Evolutionary conservation across 2,113 vertebrate species (phyloP), one percentile per base, ranked within the genome.

Genomic region (Ceratotherium simum): DNA sequence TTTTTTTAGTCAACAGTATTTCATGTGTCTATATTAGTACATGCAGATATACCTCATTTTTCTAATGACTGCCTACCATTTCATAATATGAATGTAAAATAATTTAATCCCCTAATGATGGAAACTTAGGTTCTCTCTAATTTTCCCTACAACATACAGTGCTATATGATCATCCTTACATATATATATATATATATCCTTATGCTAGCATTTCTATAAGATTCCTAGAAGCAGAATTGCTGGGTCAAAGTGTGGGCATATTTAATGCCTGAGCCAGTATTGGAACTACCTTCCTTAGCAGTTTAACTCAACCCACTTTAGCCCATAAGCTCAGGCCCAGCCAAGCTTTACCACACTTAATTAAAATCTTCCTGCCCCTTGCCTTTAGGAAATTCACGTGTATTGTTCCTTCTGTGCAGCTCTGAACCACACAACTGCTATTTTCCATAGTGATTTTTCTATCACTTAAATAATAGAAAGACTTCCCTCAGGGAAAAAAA

Each of bases 381-480:
- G n/a, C 56, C 81, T 88, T 60, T 23, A 39, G 70, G 39, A 90
- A 87, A 91, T 65, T 33, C 56, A 46, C 14, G 67, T 31, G 33
- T 54, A 16, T 31, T 85, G 0, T 85, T 81, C 85, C 69, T 87
- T 78, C 78, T 78, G 17, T 39, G 82, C 33, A 54, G 72, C n/a
- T 42, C 72, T 93, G 86, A 85, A 75, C 48, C 72, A 73, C 16
- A 54, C 11, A 56, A 48, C 54, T 85, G 27, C 42, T 48, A 51
- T 85, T 79, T 93, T 93, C 54, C 39, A 91, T 21, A 70, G 67
- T 51, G 33, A 86, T 72, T 88, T 96, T 96, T 69, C 84, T 92
- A 72, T 69, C 46, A 84, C 65, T 93, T 89, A 85, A 78, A 91
- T 69, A 91, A 81, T 5, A 87, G 62, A 94, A 95, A 93, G 69